These are phyloP conservation scores for Graptemys geographica DNA, from an alignment of 2,797 vertebrate species.

Conservation along the genomic window DNA sequence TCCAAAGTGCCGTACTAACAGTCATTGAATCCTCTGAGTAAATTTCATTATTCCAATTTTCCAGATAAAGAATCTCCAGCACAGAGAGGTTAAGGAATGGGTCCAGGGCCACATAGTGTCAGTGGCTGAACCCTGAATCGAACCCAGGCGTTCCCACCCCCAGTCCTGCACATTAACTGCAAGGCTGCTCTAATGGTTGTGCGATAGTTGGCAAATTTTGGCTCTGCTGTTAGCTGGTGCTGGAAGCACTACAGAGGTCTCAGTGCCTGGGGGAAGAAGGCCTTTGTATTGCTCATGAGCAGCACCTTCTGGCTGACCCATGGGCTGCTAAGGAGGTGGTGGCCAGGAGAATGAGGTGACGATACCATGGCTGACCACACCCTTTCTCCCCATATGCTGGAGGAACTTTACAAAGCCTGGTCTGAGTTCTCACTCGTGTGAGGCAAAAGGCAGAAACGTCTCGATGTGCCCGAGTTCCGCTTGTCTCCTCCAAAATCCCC, in stretches of 20 bases:
- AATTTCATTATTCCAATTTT: background rate
- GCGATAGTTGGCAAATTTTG: background rate
- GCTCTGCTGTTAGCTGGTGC: background rate
- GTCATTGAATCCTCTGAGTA: background rate
- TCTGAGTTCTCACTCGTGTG: background rate
- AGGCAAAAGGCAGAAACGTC: background rate
- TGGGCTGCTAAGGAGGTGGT: background rate
- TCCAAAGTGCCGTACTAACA: background rate
- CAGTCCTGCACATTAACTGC: background rate
- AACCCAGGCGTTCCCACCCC: background rate
- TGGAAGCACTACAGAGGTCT: background rate
- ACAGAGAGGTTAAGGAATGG: background rate
- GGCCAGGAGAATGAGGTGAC: background rate
- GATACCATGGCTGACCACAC: background rate
- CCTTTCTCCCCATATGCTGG: background rate
- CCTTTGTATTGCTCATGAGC: background rate
- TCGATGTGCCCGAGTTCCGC: background rate
- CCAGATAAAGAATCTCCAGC: background rate
- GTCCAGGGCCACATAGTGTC: background rate
- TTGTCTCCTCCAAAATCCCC: background rate
- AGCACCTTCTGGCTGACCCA: background rate
- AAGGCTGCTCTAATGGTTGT: background rate
- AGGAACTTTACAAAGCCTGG: background rate
- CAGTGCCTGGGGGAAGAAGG: background rate
- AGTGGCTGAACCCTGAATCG: background rate